These are phyloP conservation scores for Cardinalis cardinalis DNA, from an alignment of 2,113 vertebrate genomes.

Conservation along the genomic window DNA sequence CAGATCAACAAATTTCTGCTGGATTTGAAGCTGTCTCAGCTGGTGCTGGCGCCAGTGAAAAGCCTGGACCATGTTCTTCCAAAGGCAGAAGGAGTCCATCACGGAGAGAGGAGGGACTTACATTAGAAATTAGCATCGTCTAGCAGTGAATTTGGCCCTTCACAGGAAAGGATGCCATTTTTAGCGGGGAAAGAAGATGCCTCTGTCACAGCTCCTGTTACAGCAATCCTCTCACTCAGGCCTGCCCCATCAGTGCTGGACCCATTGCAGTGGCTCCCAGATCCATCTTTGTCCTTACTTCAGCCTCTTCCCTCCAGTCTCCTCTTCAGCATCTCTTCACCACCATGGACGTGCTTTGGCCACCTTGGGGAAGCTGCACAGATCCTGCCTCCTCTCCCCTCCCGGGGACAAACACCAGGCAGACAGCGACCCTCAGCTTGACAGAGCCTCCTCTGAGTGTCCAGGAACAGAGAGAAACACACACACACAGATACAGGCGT, in stretches of 20 bases:
- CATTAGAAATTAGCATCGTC: background rate
- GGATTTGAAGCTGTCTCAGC: background rate
- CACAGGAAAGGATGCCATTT: background rate
- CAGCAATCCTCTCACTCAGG: background rate
- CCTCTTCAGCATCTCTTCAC: background rate
- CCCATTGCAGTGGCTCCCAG: background rate
- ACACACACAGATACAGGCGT: rapidly evolving
- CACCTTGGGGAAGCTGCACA: background rate
- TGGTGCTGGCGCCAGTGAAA: background rate
- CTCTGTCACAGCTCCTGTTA: background rate
- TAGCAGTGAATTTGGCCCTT: background rate
- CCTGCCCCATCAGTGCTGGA: background rate
- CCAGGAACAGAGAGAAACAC: background rate
- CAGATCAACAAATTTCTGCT: background rate
- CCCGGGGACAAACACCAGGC: background rate
- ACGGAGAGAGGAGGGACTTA: background rate
- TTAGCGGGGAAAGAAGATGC: background rate
- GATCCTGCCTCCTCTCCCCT: background rate
- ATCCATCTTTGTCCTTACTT: background rate
- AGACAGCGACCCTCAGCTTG: rapidly evolving
- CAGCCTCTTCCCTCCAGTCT: background rate
- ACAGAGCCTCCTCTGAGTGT: background rate
- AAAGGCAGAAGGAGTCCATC: background rate
- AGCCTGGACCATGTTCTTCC: background rate
- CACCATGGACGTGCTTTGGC: background rate